These are phyloP conservation scores for Falco peregrinus DNA, from an alignment of 2,797 vertebrate species.

Conservation along the genomic window DNA sequence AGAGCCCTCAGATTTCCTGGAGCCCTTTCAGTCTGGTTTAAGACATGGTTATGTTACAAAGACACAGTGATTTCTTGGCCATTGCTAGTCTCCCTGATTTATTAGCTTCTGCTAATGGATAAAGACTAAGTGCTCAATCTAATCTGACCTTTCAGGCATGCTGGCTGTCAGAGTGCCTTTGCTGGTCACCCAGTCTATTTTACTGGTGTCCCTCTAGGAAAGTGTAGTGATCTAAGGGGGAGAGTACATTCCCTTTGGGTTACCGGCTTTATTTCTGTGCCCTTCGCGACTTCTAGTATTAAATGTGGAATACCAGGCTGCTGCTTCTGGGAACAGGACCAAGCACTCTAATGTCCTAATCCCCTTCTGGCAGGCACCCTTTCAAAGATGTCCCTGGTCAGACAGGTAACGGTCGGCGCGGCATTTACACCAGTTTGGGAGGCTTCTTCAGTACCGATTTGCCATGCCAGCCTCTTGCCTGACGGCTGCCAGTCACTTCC, in stretches of 20 bases:
- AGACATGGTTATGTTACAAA: slow-evolving; percentile 44
- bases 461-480: neutral
- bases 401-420: neutral
- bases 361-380: neutral
- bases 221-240: neutral
- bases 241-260: neutral
- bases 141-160: slow-evolving; percentile 48
- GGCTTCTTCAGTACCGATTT: neutral
- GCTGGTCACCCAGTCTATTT: neutral
- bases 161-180: slow-evolving; percentile 40
- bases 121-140: slow-evolving; percentile 53
- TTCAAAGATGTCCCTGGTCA: neutral
- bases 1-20: slow-evolving; percentile 68
- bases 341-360: neutral
- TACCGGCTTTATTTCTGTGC: neutral
- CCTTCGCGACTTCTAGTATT: neutral
- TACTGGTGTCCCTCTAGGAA: neutral
- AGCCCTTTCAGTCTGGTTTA: slow-evolving; percentile 50
- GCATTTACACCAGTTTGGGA: neutral
- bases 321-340: neutral
- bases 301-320: neutral
- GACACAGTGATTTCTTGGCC: slow-evolving; percentile 25
- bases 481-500: neutral
- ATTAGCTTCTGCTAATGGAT: slow-evolving; percentile 60
- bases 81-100: slow-evolving; percentile 50